A percentile compares a stretch with the other conserved stretches of the same genome.
phyloP scores from a whole-genome alignment of 2,797 vertebrate genomes.

The Moxostoma hubbsi region DNA sequence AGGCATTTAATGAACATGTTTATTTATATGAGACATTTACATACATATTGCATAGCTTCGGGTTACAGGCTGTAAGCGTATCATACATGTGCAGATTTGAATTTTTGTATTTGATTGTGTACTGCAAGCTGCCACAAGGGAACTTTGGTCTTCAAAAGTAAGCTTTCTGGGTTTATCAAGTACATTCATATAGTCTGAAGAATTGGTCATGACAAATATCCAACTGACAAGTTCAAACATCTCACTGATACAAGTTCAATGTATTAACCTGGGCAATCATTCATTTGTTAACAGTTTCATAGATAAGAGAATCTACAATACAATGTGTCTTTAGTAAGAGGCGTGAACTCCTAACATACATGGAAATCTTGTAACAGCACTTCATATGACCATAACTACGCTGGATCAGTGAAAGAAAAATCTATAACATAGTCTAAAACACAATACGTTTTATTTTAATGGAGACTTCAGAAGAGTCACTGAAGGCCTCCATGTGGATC shows the following conservation, averaged over 20 bases:
- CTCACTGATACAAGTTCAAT: conserved; percentile 13
- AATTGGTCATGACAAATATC: conserved; percentile 35
- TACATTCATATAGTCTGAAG: conserved; percentile 63
- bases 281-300: neutral
- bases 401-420: neutral
- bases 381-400: neutral
- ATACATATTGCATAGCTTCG: conserved; percentile 37
- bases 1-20: neutral
- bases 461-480: neutral
- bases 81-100: conserved; percentile 50
- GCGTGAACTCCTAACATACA: neutral
- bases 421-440: neutral
- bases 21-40: conserved; percentile 11
- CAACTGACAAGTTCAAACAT: conserved; percentile 8
- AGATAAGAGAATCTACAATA: conserved; percentile 4
- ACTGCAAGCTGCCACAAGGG: conserved; percentile 77
- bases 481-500: neutral
- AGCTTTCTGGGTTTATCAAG: conserved; percentile 8
- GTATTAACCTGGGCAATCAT: neutral
- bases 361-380: neutral
- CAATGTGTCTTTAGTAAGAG: neutral
- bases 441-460: neutral
- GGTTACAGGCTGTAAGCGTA: conserved; percentile 30
- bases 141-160: conserved; percentile 73
- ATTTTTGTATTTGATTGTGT: conserved; percentile 74